phyloP scores from a whole-genome alignment of 1,140 invertebrate species.

The Penaeus japonicus region DNA sequence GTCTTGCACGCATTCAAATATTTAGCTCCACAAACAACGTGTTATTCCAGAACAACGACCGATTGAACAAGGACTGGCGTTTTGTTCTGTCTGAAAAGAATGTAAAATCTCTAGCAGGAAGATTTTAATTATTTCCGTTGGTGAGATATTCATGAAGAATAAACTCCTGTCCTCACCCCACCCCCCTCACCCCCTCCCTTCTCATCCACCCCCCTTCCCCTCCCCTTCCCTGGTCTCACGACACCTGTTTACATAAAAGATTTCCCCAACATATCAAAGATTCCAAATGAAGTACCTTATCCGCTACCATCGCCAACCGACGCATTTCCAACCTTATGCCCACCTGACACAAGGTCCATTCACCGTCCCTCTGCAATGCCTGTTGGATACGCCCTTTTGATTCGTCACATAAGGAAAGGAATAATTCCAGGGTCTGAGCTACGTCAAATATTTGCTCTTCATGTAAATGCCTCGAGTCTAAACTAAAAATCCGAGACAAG shows the following conservation, averaged over 20 bases:
- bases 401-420: conserved; percentile 24
- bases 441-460: conserved; percentile 32
- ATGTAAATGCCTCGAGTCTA: conserved; percentile 32
- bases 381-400: not conserved
- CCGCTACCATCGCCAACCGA: not conserved
- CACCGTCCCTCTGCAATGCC: not conserved
- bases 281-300: not conserved
- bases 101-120: not conserved
- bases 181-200: no score
- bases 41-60: not conserved
- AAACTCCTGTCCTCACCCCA: no score
- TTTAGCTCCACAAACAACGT: not conserved
- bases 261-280: conserved; percentile 40
- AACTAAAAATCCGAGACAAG: conserved; percentile 34
- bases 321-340: not conserved
- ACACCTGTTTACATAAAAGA: conserved; percentile 34
- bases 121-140: not conserved
- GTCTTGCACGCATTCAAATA: not conserved
- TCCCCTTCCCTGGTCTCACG: conserved; percentile 1
- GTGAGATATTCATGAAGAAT: not conserved
- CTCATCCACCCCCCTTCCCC: not conserved
- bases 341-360: not conserved
- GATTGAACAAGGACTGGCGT: not conserved
- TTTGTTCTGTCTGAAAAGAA: not conserved
- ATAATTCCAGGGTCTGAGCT: conserved; percentile 22